Evolutionary conservation across 2,797 vertebrate species (phyloP), one percentile per base, ranked within the genome.

Genomic region (Poliocrania exsul): DNA sequence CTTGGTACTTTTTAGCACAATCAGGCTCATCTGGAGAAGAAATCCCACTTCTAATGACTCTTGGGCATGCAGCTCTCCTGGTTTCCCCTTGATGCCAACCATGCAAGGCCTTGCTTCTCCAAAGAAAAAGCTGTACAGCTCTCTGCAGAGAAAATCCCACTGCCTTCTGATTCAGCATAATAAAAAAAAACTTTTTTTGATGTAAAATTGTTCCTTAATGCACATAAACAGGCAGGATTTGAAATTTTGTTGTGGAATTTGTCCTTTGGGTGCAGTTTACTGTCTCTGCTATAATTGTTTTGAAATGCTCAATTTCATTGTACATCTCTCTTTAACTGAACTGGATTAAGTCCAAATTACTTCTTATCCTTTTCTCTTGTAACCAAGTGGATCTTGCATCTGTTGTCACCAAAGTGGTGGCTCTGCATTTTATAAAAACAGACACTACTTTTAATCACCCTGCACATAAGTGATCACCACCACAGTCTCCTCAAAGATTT

Each of bases 161-260:
- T 84, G 70, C 25, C 35, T 92, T 94, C 70, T 93, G 86, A 90
- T 62, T 84, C 90, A 94, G 46, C 3, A 37, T 70, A 16, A 49
- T 42, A 7, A 56, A 35, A 73, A 73, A 65, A 71, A 0, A 37
- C 50, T 78, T 92, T 33, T 25, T 90, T 72, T 90, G 40, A 66
- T 64, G 33, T 33, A 19, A 86, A 91, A 85, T 82, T 84, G 47
- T 67, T 89, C 49, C 88, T 66, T 78, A 81, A 75, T 7, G 26
- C 66, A 73, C 25, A 91, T 85, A 79, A 92, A 65, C 64, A 70
- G 51, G 20, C 29, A 70, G 56, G 16, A 21, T 33, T 69, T 79
- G 44, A 92, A 89, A 86, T 92, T 87, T 82, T 73, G 60, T 37
- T 64, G 49, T 28, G 15, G 72, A 91, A 87, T 81, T 89, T 74